These are phyloP conservation scores for Scaptomyza reducta DNA, from an alignment of 2,888 invertebrate genomes.

Conservation along the genomic window DNA sequence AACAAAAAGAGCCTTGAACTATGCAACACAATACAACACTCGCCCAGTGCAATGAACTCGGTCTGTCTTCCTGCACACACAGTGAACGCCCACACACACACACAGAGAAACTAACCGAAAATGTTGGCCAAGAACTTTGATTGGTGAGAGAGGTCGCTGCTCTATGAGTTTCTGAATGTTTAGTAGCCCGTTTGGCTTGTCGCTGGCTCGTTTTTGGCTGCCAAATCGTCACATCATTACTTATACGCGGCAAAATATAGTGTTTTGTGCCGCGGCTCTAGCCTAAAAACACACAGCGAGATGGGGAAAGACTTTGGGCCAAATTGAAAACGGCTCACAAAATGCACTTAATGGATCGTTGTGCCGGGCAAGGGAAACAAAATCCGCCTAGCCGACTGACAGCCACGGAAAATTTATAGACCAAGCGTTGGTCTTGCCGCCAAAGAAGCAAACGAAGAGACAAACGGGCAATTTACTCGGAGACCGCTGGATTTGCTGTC, in stretches of 20 bases:
- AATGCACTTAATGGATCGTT: constrained; percentile 67
- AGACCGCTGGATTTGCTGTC: constrained; percentile 23
- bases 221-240: constrained; percentile 78
- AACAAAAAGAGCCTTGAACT: constrained; percentile 65
- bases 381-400: constrained; percentile 47
- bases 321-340: constrained; percentile 71
- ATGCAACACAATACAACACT: constrained; percentile 38
- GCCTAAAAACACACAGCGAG: constrained; percentile 28
- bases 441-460: constrained; percentile 16
- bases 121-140: constrained; percentile 4
- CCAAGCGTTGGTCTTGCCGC: constrained; percentile 26
- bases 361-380: constrained; percentile 9
- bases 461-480: constrained; percentile 68
- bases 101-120: background rate
- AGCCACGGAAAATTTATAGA: constrained; percentile 65
- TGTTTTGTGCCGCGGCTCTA: constrained; percentile 50
- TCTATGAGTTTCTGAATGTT: constrained; percentile 33
- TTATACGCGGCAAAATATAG: constrained; percentile 68
- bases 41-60: constrained; percentile 59
- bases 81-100: constrained; percentile 36
- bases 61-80: constrained; percentile 3
- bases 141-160: background rate
- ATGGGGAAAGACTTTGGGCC: constrained; percentile 31
- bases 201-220: constrained; percentile 57
- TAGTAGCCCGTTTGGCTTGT: constrained; percentile 51